Evolutionary conservation across 2,888 invertebrate genomes (phyloP).

Genomic region (Tiphia femorata): DNA sequence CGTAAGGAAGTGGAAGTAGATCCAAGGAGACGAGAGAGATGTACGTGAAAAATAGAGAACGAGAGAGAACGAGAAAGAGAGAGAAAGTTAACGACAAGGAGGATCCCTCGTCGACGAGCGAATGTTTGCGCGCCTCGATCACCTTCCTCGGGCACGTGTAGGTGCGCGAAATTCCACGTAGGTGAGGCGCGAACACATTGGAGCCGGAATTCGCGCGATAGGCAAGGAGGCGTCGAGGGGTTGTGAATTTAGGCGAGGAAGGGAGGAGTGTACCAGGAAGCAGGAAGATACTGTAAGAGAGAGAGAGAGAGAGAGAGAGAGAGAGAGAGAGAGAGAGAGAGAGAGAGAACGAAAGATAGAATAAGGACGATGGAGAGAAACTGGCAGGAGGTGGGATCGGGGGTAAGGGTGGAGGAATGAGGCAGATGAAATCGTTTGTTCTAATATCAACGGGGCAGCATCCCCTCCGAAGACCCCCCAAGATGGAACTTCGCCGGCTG

Average conservation of each 20-base stretch:
- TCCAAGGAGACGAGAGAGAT: too few species aligned
- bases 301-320: too few species aligned
- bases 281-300: background rate
- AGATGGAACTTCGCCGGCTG: conserved; percentile 38
- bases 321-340: background rate
- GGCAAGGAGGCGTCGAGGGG: too few species aligned
- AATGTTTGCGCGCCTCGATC: background rate
- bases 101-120: background rate
- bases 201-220: conserved; percentile 9
- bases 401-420: conserved; percentile 4
- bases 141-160: background rate
- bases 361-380: conserved; percentile 1
- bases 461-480: conserved; percentile 32
- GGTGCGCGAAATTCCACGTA: conserved; percentile 2
- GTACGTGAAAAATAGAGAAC: too few species aligned
- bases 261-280: too few species aligned
- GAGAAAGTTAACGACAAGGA: conserved; percentile 6
- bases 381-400: conserved; percentile 1
- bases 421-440: conserved; percentile 47
- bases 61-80: background rate
- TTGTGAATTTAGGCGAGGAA: too few species aligned
- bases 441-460: conserved; percentile 35
- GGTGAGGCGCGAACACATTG: background rate
- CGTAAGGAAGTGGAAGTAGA: too few species aligned
- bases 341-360: background rate